Percentiles rank a stretch among this genome's conserved stretches.
Evolutionary conservation across 2,888 invertebrate species (phyloP).

Genomic region (Yponomeuta malinellus): DNA sequence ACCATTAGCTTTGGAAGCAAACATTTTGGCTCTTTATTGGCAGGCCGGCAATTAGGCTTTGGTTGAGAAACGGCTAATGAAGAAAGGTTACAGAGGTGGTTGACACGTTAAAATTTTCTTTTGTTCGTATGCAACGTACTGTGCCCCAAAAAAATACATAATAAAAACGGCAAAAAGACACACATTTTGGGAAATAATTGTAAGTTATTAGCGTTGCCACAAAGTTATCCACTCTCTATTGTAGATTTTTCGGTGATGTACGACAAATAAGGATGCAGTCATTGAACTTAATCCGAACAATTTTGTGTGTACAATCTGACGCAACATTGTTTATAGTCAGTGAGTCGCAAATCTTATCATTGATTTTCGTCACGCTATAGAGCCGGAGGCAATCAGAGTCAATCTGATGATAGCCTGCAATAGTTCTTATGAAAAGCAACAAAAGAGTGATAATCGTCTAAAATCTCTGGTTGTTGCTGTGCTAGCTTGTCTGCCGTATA

Average conservation of each 20-base stretch:
- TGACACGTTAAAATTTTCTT: background rate
- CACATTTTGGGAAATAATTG: too few species aligned
- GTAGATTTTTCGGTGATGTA: too few species aligned
- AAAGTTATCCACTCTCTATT: background rate
- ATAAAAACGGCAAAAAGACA: background rate
- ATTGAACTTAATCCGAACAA: slow-evolving; percentile 6
- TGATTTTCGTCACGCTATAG: background rate
- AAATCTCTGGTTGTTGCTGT: too few species aligned
- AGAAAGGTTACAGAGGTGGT: background rate
- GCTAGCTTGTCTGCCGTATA: too few species aligned
- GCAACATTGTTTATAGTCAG: background rate
- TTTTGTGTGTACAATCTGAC: background rate
- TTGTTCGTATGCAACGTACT: background rate
- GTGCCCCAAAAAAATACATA: background rate
- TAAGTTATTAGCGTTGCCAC: background rate
- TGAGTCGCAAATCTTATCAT: background rate
- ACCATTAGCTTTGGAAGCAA: background rate
- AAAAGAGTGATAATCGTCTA: too few species aligned
- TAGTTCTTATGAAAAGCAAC: too few species aligned
- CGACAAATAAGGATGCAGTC: background rate
- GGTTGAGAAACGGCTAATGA: background rate
- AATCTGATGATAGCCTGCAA: too few species aligned
- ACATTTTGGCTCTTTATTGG: background rate
- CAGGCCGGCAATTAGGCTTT: background rate
- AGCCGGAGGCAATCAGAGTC: background rate